Percentiles rank a stretch among this genome's conserved stretches.
These are phyloP conservation scores for Anthophora plumipes DNA, from an alignment of 2,888 invertebrate genomes.

Conservation along the genomic window DNA sequence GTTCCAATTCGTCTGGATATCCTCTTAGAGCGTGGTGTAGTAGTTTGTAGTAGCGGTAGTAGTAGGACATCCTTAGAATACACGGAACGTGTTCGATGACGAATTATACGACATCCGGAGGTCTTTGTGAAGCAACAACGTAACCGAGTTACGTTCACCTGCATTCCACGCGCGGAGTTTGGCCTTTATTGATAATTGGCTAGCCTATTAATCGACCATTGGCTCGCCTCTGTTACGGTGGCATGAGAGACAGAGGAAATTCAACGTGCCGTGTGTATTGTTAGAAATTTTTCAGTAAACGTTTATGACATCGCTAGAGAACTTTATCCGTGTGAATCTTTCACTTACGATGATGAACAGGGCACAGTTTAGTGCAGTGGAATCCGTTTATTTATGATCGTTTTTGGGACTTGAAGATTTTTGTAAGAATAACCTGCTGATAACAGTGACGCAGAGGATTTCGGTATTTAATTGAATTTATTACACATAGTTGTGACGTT, in stretches of 20 bases:
- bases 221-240: slow-evolving; percentile 4
- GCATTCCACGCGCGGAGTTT: slow-evolving; percentile 52
- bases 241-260: not conserved
- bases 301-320: not conserved
- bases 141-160: slow-evolving; percentile 48
- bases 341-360: too few species aligned
- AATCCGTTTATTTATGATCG: too few species aligned
- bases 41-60: too few species aligned
- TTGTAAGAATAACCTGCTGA: too few species aligned
- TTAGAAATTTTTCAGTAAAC: too few species aligned
- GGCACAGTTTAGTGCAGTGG: too few species aligned
- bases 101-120: slow-evolving; percentile 1
- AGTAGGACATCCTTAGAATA: slow-evolving; percentile 6
- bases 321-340: too few species aligned
- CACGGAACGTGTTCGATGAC: slow-evolving; percentile 60
- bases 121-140: not conserved
- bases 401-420: too few species aligned
- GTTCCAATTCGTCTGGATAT: not conserved
- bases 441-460: too few species aligned
- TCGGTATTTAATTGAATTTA: too few species aligned
- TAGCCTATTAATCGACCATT: slow-evolving; percentile 40
- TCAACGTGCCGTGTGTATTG: not conserved
- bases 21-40: not conserved
- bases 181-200: slow-evolving; percentile 47
- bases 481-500: too few species aligned